Evolutionary conservation across 2,797 vertebrate species (phyloP).

Genomic region (Uromys caudimaculatus): DNA sequence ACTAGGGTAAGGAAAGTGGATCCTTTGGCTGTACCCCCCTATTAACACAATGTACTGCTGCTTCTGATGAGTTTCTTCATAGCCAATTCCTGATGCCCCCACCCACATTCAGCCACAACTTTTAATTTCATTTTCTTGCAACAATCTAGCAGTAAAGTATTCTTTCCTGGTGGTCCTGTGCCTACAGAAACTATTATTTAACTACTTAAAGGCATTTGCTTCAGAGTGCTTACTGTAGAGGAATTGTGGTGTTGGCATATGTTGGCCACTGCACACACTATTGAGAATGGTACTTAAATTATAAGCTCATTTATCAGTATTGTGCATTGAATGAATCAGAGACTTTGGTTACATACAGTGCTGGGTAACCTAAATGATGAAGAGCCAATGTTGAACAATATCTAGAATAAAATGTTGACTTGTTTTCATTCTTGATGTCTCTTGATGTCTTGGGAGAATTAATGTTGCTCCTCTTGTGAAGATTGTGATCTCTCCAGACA

Average conservation of each 20-base stretch:
- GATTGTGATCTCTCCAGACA: slow-evolving; percentile 16
- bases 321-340: background rate
- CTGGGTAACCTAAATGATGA: background rate
- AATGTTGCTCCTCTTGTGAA: background rate
- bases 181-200: background rate
- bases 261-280: background rate
- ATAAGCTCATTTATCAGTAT: background rate
- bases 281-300: background rate
- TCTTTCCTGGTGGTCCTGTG: background rate
- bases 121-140: background rate
- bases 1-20: background rate
- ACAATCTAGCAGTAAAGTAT: background rate
- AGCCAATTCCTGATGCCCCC: background rate
- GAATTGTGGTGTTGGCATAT: background rate
- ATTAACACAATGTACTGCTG: background rate
- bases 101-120: background rate
- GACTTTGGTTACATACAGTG: background rate
- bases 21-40: background rate
- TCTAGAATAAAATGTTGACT: background rate
- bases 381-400: background rate
- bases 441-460: background rate
- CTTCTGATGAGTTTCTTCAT: background rate
- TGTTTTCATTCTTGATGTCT: background rate
- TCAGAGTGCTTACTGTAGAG: background rate
- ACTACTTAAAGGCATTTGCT: background rate